These are phyloP conservation scores for Nothobranchius kuhntae DNA, from an alignment of 2,113 vertebrate species.

Conservation along the genomic window DNA sequence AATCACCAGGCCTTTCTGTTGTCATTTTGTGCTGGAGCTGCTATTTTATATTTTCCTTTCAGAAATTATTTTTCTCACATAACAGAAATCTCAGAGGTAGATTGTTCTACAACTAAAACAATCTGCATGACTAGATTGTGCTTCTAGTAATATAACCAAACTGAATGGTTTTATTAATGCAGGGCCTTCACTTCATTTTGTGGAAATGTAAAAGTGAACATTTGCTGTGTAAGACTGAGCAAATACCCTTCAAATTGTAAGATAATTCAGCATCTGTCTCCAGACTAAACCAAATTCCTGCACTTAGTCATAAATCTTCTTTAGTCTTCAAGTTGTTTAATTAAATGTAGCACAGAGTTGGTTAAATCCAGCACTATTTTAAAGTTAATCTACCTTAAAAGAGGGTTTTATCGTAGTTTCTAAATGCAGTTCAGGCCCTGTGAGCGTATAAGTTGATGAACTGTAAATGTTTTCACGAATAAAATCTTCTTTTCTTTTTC, in stretches of 20 bases:
- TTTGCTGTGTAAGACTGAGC: background rate
- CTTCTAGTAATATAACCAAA: background rate
- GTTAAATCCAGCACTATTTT: constrained; percentile 19
- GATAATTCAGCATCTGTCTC: constrained; percentile 20
- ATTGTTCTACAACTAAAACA: constrained; percentile 13
- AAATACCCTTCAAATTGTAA: constrained; percentile 2
- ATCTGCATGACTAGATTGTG: constrained; percentile 9
- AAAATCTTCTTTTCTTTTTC: constrained; percentile 53
- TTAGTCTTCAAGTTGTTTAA: constrained; percentile 13
- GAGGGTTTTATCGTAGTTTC: constrained; percentile 36
- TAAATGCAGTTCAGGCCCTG: constrained; percentile 26
- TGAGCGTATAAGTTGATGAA: constrained; percentile 58
- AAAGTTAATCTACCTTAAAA: constrained; percentile 52
- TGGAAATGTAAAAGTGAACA: constrained; percentile 14
- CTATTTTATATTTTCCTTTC: background rate
- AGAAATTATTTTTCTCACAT: background rate
- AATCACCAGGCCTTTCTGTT: constrained; percentile 12
- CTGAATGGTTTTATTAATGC: constrained; percentile 4
- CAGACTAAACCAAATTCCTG: constrained; percentile 27
- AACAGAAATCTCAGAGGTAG: constrained; percentile 13
- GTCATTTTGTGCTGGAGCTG: constrained; percentile 16
- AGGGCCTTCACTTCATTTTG: constrained; percentile 3
- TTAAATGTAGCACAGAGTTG: constrained; percentile 24
- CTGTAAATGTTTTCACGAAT: constrained; percentile 64
- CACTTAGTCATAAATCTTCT: constrained; percentile 6